phyloP scores from a whole-genome alignment of 2,113 vertebrate species.

The Oreochromis spilurus region DNA sequence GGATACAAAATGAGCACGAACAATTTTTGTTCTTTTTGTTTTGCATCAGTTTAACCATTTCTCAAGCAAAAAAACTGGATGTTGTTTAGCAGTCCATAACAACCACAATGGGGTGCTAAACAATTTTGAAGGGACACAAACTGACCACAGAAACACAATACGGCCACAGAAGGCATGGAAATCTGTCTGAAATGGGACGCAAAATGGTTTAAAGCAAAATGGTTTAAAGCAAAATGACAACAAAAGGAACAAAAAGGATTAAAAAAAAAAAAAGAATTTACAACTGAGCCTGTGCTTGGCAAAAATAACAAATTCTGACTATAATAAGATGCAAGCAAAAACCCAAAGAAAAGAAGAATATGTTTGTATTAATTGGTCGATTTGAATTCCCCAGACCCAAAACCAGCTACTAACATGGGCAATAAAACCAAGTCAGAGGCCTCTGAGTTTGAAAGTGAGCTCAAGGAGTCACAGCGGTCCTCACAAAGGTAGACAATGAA shows the following conservation, averaged over 20 bases:
- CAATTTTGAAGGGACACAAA: neutral
- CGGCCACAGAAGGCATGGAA: neutral
- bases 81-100: neutral
- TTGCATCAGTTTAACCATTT: neutral
- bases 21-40: neutral
- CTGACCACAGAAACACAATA: neutral
- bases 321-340: neutral
- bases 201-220: neutral
- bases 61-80: neutral
- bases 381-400: neutral
- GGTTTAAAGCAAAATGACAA: neutral
- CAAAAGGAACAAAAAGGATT: neutral
- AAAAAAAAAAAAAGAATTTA: too few species aligned
- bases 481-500: neutral
- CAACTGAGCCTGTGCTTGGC: too few species aligned
- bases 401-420: neutral
- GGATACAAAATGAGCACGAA: neutral
- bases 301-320: neutral
- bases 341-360: neutral
- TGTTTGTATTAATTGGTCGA: neutral
- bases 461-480: neutral
- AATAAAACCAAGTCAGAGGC: neutral
- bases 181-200: neutral
- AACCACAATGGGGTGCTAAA: neutral
- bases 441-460: neutral